A percentile compares a stretch with the other conserved stretches of the same genome.
phyloP scores from a whole-genome alignment of 2,113 vertebrate genomes.

The Daboia siamensis region DNA sequence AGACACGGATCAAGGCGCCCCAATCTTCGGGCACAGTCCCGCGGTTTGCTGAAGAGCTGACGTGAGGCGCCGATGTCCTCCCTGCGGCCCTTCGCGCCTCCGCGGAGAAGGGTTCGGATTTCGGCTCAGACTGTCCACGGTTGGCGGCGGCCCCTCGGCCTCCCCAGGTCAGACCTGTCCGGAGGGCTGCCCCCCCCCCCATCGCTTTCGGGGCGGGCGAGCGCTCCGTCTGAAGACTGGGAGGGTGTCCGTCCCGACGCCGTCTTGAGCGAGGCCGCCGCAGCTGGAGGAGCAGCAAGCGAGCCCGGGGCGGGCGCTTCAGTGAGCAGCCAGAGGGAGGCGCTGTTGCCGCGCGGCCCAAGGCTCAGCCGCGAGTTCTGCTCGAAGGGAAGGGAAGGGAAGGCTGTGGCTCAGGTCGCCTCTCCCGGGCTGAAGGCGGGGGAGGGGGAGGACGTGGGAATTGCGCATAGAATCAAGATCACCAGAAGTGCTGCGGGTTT shows the following conservation, averaged over 20 bases:
- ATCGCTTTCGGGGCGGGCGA: background rate
- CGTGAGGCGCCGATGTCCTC: background rate
- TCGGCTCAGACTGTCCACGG: background rate
- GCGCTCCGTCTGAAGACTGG: background rate
- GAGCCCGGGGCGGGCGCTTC: background rate
- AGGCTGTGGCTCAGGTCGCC: background rate
- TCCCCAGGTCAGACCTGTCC: background rate
- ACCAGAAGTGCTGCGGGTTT: no score
- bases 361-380: background rate
- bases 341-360: background rate
- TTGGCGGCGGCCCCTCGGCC: background rate
- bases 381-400: background rate
- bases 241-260: background rate
- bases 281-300: no score
- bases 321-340: background rate
- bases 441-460: no score
- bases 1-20: background rate
- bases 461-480: no score
- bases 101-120: background rate
- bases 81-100: background rate
- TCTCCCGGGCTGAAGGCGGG: background rate
- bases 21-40: background rate
- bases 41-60: background rate
- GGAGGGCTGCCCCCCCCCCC: background rate
- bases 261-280: background rate